Base-by-base conservation (phyloP, 2,797 vertebrate genomes). In the Acestrorhynchus altus region DNA sequence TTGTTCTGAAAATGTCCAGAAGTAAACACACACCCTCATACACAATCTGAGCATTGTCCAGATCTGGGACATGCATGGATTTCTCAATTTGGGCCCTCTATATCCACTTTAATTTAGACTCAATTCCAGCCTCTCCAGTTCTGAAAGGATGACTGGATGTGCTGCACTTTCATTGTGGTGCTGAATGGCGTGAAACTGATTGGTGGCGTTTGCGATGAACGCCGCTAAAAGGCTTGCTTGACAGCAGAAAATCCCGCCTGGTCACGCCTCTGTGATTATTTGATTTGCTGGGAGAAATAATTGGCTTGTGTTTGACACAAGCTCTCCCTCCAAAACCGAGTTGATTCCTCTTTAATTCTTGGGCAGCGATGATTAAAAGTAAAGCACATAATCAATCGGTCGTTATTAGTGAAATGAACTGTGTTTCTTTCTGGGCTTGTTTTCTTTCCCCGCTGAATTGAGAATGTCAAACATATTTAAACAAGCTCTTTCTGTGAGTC, bases 281-380 rank as follows among this genome's bases (percentile, higher is more conserved):
- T 61, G 64, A 76, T 76, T 76, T 61, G 65, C 65, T 51, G 16
- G 28, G 35, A 64, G 67, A 78, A 72, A 54, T 72, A 72, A 78
- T 72, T 56, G 66, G 16, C 46, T 52, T 40, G 56, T 40, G 76
- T 72, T 78, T 56, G 68, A 71, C 67, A 54, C 35, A 24, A 18
- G 12, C 47, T 46, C 49, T 54, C 31, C 67, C 28, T 46, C 70
- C 26, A 54, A 56, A 54, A 31, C 0, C 0, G 42, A 20, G 59
- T 57, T 56, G 68, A 78, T 44, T 78, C 44, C 35, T 16, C 49
- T 54, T 54, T 18, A 1, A 26, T 39, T 60, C 28, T 15, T 28
- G 63, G 61, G 26, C 56, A 63, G 66, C 56, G 8, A 35, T 51
- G 49, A 40, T 70, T 63, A 52, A 57, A 63, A 63, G 49, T 31